phyloP scores from a whole-genome alignment of 2,888 invertebrate species.

The Oscheius myriophilus region DNA sequence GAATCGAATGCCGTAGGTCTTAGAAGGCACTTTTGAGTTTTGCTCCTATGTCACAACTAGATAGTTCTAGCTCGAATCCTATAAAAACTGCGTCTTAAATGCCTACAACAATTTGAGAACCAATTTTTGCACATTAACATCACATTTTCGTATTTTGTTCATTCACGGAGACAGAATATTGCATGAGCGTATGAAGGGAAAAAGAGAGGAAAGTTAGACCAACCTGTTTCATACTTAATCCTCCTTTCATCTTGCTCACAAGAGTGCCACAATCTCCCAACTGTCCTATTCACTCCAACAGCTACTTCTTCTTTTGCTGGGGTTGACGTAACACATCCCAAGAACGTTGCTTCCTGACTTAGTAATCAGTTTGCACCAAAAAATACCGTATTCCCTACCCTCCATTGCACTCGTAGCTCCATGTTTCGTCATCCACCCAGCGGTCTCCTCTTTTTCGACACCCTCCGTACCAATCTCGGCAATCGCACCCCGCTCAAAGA shows the following conservation, averaged over 20 bases:
- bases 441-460: slow-evolving; percentile 54
- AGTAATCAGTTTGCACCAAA: background rate
- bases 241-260: slow-evolving; percentile 49
- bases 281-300: slow-evolving; percentile 45
- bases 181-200: too few relatives aligned
- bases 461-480: slow-evolving; percentile 67
- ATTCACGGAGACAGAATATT: too few relatives aligned
- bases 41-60: too few relatives aligned
- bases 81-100: too few relatives aligned
- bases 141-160: background rate
- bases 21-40: too few relatives aligned
- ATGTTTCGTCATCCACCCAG: slow-evolving; percentile 65
- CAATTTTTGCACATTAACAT: background rate
- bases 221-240: slow-evolving; percentile 63
- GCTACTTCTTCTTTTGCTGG: slow-evolving; percentile 34
- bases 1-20: too few relatives aligned
- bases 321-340: slow-evolving; percentile 30
- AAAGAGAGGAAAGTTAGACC: background rate
- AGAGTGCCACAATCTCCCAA: slow-evolving; percentile 55
- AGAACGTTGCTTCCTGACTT: slow-evolving; percentile 32
- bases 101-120: too few relatives aligned
- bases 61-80: too few relatives aligned
- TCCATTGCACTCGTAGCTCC: slow-evolving; percentile 58
- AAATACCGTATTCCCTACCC: slow-evolving; percentile 33
- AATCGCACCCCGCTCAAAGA: slow-evolving; percentile 50